Evolutionary conservation across 2,888 invertebrate species (phyloP).

Genomic region (Drosophila basisetae): DNA sequence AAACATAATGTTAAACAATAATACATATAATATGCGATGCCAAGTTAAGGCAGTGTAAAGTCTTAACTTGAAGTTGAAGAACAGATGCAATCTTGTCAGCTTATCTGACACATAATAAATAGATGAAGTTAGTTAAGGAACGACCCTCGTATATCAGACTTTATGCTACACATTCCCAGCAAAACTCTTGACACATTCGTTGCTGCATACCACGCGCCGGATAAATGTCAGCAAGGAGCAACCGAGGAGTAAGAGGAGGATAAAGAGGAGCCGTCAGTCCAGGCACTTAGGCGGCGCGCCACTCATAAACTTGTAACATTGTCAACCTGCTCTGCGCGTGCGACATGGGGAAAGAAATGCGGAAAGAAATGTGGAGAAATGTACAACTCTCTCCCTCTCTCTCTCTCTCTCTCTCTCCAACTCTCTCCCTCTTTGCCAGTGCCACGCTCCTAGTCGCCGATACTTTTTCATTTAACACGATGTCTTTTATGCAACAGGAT

Average conservation of each 20-base stretch:
- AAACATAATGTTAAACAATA: not conserved
- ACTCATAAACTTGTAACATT: constrained; percentile 73
- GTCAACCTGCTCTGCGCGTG: constrained; percentile 46
- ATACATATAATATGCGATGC: not conserved
- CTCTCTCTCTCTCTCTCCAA: not conserved
- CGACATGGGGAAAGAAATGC: constrained; percentile 16
- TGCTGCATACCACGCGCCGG: constrained; percentile 23
- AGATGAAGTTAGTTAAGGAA: constrained; percentile 5
- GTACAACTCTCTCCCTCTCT: too few relatives aligned
- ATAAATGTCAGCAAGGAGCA: constrained; percentile 19
- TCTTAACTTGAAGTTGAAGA: not conserved
- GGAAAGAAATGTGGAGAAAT: constrained; percentile 18
- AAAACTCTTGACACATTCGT: constrained; percentile 39
- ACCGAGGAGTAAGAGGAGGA: not conserved
- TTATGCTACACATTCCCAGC: constrained; percentile 25
- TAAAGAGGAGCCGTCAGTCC: constrained; percentile 15
- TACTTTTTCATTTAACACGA: constrained; percentile 15
- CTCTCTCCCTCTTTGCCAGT: not conserved
- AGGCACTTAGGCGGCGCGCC: constrained; percentile 22
- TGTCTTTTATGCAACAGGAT: constrained; percentile 65
- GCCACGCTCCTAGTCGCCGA: not conserved
- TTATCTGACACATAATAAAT: constrained; percentile 8
- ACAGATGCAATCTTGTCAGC: not conserved
- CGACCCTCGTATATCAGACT: constrained; percentile 33
- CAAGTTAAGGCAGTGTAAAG: not conserved